Evolutionary conservation across 2,888 invertebrate species (phyloP).

Genomic region (Ochropacha duplaris): DNA sequence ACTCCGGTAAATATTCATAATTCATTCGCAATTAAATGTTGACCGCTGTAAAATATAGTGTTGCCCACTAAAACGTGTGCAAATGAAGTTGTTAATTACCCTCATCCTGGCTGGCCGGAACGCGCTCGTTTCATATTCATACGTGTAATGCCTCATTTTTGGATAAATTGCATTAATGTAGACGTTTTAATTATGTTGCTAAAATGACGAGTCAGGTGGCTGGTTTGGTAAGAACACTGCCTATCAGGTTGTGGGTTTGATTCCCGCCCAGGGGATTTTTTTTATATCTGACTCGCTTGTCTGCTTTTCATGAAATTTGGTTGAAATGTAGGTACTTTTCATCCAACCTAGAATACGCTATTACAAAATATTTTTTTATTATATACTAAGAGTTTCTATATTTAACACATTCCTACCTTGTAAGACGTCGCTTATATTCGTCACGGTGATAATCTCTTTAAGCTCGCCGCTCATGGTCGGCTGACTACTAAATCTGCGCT

Average conservation of each 20-base stretch:
- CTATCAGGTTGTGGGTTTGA: too few species aligned
- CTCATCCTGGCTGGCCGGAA: conserved; percentile 8
- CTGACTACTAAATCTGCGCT: neutral
- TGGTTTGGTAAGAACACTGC: too few species aligned
- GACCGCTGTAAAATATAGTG: conserved; percentile 22
- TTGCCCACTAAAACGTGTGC: conserved; percentile 18
- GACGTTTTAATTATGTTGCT: neutral
- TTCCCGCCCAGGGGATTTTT: too few species aligned
- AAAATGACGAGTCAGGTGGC: too few species aligned
- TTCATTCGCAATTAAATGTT: conserved; percentile 69
- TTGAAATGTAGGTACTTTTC: too few species aligned
- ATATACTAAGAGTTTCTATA: neutral
- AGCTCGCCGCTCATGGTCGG: neutral
- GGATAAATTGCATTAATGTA: neutral
- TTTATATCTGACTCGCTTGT: too few species aligned
- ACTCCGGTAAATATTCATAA: conserved; percentile 66
- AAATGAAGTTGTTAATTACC: conserved; percentile 25
- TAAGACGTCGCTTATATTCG: neutral
- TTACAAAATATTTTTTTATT: too few species aligned
- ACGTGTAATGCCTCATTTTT: neutral
- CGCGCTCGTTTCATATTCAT: conserved; percentile 1
- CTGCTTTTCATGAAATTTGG: too few species aligned
- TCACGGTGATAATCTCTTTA: neutral
- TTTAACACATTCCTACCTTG: too few species aligned
- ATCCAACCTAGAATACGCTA: too few species aligned